Conservation (phyloP, 2,888 invertebrate genomes). For the Atherix ibis region DNA sequence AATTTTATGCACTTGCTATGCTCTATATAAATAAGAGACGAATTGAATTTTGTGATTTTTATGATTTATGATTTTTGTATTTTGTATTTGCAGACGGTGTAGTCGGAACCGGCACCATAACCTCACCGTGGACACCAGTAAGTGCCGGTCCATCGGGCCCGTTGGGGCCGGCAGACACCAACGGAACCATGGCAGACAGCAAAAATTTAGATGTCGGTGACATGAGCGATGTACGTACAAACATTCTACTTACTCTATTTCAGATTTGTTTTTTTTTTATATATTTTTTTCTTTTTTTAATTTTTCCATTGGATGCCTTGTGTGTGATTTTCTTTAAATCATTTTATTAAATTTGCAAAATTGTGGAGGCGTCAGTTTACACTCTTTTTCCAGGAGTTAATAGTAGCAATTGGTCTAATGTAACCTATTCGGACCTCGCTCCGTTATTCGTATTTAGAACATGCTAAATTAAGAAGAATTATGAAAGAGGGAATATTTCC, state of each 20-base stretch:
- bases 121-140: constrained; percentile 91
- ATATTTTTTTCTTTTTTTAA: constrained; percentile 2
- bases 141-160: constrained; percentile 50
- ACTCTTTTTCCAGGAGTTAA: too few species aligned
- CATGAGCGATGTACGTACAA: constrained; percentile 61
- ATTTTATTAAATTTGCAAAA: too few species aligned
- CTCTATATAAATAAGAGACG: too few species aligned
- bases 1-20: too few species aligned
- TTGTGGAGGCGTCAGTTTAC: too few species aligned
- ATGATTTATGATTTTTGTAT: too few species aligned
- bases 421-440: too few species aligned
- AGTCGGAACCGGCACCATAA: constrained; percentile 82
- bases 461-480: too few species aligned
- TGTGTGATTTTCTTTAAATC: not conserved
- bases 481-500: too few species aligned
- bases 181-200: constrained; percentile 81
- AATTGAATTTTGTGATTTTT: too few species aligned
- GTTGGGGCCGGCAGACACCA: constrained; percentile 63
- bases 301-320: not conserved
- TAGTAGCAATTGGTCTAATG: too few species aligned
- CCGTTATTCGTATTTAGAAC: too few species aligned
- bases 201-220: constrained; percentile 87
- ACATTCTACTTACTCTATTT: constrained; percentile 9
- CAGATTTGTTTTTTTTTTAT: constrained; percentile 2
- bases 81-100: constrained; percentile 44